Evolutionary conservation across 2,113 vertebrate genomes (phyloP).

Genomic region (Spea bombifrons): DNA sequence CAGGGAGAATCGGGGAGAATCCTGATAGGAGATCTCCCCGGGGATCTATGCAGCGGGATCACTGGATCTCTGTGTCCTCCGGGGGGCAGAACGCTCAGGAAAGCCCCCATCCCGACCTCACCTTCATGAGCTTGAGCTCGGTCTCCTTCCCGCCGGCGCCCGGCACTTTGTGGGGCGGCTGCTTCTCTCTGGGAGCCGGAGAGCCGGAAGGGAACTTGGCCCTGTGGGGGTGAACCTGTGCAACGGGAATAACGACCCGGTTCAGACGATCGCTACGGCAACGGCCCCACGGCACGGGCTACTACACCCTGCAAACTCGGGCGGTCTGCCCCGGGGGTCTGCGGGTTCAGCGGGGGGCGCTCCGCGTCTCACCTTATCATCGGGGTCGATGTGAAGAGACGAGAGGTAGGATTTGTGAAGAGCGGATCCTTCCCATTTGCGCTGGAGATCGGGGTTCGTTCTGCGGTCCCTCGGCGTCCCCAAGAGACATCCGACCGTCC

Average conservation of each 20-base stretch:
- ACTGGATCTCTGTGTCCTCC: neutral
- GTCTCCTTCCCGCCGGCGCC: conserved; percentile 3
- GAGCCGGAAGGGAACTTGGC: neutral
- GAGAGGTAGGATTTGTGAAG: conserved; percentile 35
- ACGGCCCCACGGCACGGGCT: too few species aligned
- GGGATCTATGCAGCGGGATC: neutral
- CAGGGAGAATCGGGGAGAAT: neutral
- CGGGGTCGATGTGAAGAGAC: conserved; percentile 23
- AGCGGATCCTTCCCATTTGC: conserved; percentile 35
- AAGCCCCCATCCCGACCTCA: neutral
- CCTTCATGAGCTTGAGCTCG: conserved; percentile 38
- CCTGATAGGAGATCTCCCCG: neutral
- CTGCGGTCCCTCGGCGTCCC: neutral
- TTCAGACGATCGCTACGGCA: too few species aligned
- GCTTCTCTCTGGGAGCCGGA: conserved; percentile 19
- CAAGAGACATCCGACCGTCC: conserved; percentile 2
- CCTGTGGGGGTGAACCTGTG: conserved; percentile 1
- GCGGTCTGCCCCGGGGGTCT: too few species aligned
- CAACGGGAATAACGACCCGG: neutral
- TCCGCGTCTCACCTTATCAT: conserved; percentile 1
- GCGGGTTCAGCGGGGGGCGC: neutral
- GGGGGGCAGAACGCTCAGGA: neutral
- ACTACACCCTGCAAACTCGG: too few species aligned
- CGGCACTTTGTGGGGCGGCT: conserved; percentile 25
- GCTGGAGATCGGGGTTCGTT: neutral